A percentile compares a stretch with the other conserved stretches of the same genome.
phyloP scores from a whole-genome alignment of 1,140 invertebrate species.

The Streblospio benedicti region DNA sequence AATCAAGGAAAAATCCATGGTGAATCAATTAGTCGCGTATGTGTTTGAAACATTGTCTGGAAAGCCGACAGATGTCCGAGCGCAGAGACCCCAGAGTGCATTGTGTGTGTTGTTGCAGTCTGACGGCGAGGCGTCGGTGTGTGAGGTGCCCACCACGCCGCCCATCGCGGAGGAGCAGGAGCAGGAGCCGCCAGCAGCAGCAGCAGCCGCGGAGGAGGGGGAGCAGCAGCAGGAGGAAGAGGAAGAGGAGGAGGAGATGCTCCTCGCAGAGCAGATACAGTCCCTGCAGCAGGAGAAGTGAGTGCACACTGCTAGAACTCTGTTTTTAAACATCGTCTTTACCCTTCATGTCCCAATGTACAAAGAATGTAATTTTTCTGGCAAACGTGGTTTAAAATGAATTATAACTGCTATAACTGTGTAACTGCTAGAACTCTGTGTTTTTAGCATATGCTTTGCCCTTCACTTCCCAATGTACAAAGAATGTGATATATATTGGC shows the following conservation, averaged over 20 bases:
- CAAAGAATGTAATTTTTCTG: neutral
- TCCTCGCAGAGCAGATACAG: conserved; percentile 41
- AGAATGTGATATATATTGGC: too few species aligned
- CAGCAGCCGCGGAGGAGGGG: conserved; percentile 16
- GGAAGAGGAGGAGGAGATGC: conserved; percentile 36
- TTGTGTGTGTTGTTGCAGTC: conserved; percentile 7
- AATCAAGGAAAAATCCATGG: too few species aligned
- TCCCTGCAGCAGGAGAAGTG: conserved; percentile 47
- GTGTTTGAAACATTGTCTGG: too few species aligned
- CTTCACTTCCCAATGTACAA: too few species aligned
- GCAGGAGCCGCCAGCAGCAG: neutral
- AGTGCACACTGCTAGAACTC: conserved; percentile 11
- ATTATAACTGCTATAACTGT: too few species aligned
- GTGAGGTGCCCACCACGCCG: neutral
- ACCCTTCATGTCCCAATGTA: neutral
- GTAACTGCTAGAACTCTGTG: too few species aligned
- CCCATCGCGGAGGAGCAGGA: neutral
- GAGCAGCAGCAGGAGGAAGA: conserved; percentile 18
- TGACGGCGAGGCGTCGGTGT: neutral
- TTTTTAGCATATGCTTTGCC: too few species aligned
- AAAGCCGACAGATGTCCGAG: too few species aligned
- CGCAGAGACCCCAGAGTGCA: neutral
- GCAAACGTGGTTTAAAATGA: too few species aligned
- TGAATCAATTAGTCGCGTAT: too few species aligned
- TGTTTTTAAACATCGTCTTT: too few species aligned